Base-by-base conservation (phyloP, 2,797 vertebrate genomes). In the Anabacerthia variegaticeps region DNA sequence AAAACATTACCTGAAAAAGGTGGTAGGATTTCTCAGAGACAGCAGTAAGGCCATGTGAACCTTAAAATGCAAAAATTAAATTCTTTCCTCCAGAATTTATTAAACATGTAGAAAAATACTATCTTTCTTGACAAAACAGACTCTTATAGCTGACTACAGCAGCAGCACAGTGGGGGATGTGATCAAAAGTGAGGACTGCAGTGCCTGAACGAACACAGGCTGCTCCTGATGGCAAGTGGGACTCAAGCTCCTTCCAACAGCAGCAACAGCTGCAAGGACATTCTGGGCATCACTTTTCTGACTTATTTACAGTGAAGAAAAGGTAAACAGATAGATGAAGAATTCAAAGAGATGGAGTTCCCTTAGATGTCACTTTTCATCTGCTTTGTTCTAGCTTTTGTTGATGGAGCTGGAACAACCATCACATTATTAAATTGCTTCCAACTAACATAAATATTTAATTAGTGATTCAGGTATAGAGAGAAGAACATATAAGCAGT, bases 121-220 rank as follows among this genome's bases (percentile, higher is more conserved):
- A 55, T 24, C n/a, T 63, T 14, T 86, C 9, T 19, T 32, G 26
- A 28, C 8, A 58, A 48, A 85, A 34, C 23, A 58, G 12, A 27
- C 13, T 30, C 3, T 72, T 32, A 14, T 1, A 36, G 22, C 15
- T 77, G 15, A 66, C 5, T 62, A 36, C 13, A 75, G 9, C 17
- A 74, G 20, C 32, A 83, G 4, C 10, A 51, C 24, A 18, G 7
- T 16, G 19, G 51, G 10, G 3, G 9, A 26, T 28, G 12, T 36
- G 58, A 66, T 46, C 9, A 46, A 46, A 87, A 44, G 16, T 9
- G 37, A 56, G 4, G 7, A 52, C 14, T 48, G 36, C n/a, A 22
- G 21, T 7, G 5, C 5, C 28, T 59, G 30, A 77, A 34, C 6
- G 7, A 55, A 20, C 0, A 3, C 17, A 34, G 20, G 7, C 9